Conservation (phyloP, 2,113 vertebrate genomes). For the Sylvietta virens region DNA sequence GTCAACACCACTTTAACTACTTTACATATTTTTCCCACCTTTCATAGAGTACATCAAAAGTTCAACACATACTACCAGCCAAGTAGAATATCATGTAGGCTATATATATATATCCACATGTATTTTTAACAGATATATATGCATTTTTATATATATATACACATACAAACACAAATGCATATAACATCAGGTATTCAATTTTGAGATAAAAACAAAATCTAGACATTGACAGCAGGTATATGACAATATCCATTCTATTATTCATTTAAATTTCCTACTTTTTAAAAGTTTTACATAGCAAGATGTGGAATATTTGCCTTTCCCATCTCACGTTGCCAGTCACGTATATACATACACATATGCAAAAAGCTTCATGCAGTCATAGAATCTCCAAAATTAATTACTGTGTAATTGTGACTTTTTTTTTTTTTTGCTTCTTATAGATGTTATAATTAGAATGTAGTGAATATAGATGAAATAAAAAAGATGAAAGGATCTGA, state of each 20-base stretch:
- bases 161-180: neutral
- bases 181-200: neutral
- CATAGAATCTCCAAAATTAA: neutral
- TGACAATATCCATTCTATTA: neutral
- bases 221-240: neutral
- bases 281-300: neutral
- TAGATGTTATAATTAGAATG: neutral
- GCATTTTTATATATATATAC: neutral
- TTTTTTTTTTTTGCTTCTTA: neutral
- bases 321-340: neutral
- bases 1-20: slow-evolving; percentile 34
- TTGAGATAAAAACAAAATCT: neutral
- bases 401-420: neutral
- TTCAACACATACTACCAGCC: neutral
- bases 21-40: slow-evolving; percentile 26
- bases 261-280: neutral
- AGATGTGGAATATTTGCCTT: neutral
- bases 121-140: neutral
- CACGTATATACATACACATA: neutral
- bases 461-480: neutral
- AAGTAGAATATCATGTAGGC: slow-evolving; percentile 3
- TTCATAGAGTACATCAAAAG: slow-evolving; percentile 20
- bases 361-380: neutral
- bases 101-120: neutral
- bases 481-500: neutral